Base-by-base conservation (phyloP, 2,888 invertebrate genomes). In the Parnassius apollo region DNA sequence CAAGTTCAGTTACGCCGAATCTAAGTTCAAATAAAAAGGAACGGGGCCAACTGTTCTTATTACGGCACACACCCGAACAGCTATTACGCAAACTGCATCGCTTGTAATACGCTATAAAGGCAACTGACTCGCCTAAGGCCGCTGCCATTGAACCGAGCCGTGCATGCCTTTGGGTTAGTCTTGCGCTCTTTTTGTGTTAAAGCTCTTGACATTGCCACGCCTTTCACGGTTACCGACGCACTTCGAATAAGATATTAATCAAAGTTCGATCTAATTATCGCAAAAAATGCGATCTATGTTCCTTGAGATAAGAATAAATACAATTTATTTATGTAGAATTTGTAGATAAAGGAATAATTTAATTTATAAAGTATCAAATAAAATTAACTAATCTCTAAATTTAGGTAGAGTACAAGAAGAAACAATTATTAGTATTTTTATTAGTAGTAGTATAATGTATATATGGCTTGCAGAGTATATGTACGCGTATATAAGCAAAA, bases 201-300 rank as follows among this genome's bases (percentile, higher is more conserved):
- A 83, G 86, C 78, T 86, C 88, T 88, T 88, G 88, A 88, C 89
- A 89, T 89, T 90, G 88, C 81, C 73, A 69, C 76, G 74, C 73
- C 71, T 74, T 81, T 80, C 79, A 83, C 77, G 80, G 80, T 75
- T 80, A 76, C 66, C 68, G 66, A 69, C 75, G 71, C 72, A 69
- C 67, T 70, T 69, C 71, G 68, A 48, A 48, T 63, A 62, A 71
- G 70, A 72, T 74, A 75, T 79, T 75, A 77, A 81, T 81, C 76
- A 73, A 74, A 70, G 73, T 73, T 72, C 66, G 70, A 70, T 75
- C 73, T 73, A 73, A 71, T 9, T 45, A 45, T 55, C 77, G 78
- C 69, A 71, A 68, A 25, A 56, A 25, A 62, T 48, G 48, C 12
- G 49, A 51, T 46, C 22, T 25, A n/a, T 35, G 22, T 55, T 18